Evolutionary conservation across 1,140 invertebrate genomes (phyloP), one percentile per base, ranked within the genome.

Genomic region (Drosophila baimaii): DNA sequence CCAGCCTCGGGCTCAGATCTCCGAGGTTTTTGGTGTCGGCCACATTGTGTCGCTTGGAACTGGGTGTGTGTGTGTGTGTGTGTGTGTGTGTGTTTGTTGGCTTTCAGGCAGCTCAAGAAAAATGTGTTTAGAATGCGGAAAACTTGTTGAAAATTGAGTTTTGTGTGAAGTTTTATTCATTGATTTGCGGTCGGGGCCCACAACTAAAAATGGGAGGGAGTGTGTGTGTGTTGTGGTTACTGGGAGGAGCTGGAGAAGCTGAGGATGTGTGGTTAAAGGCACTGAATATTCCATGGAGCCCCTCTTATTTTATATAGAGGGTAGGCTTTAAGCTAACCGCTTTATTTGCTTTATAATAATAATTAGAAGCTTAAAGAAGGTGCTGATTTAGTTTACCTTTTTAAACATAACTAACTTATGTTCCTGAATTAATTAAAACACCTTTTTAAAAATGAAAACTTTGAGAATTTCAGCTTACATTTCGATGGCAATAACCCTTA

Each of bases 111-210:
- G 52, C 51, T 25, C 35, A 58, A 78, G 63, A 78, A 72, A 89
- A 84, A 72, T 85, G 77, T 83, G 77, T 81, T 89, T 76, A 74
- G 84, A 89, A 83, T 89, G 84, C 84, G 77, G 73, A 89, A 89
- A 84, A 89, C 65, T 81, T 88, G 77, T 65, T 69, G 84, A 89
- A 89, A 89, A 89, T 89, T 89, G 77, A 81, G 77, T 89, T 88
- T 88, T 76, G 79, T 70, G 79, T 76, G 76, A 59, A 86, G 70
- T 88, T 86, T 64, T 66, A 72, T 81, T 72, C 76, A 88, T 82
- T 88, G 79, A 86, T 82, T 88, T 86, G 75, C 66, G 63, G 72
- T n/a, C 17, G 31, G 47, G 13, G 37, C 5, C 15, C 39, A 21
- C 54, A 54, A 37, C 31, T 54, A 23, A 23, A 52, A 54, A 35